Evolutionary conservation across 2,113 vertebrate genomes (phyloP).

Genomic region (Vulpes vulpes): DNA sequence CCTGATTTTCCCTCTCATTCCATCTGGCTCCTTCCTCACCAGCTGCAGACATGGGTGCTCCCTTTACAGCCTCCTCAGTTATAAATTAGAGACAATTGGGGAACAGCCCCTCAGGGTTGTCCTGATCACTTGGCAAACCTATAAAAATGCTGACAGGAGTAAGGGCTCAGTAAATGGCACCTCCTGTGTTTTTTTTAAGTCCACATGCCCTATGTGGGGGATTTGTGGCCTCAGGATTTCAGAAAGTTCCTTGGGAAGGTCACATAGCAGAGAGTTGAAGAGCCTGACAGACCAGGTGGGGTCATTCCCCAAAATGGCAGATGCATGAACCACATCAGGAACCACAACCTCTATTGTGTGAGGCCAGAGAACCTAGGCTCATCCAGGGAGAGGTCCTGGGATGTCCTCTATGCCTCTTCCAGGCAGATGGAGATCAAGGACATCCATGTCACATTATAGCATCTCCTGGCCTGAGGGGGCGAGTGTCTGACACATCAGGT

Average conservation of each 20-base stretch:
- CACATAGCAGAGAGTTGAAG: background rate
- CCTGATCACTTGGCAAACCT: background rate
- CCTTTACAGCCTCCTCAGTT: background rate
- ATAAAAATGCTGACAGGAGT: background rate
- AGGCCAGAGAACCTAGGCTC: background rate
- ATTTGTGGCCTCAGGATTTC: no score
- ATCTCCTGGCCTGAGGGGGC: background rate
- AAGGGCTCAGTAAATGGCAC: background rate
- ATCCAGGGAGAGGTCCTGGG: background rate
- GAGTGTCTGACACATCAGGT: background rate
- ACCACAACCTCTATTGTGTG: background rate
- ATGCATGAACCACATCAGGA: no score
- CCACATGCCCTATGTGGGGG: no score
- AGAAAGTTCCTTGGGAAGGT: background rate
- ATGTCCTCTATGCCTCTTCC: background rate
- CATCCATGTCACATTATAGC: background rate
- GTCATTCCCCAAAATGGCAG: fast-evolving
- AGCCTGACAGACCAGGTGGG: background rate
- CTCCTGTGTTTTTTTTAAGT: no score
- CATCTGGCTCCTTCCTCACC: background rate
- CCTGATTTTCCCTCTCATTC: fast-evolving
- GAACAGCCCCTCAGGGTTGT: no score
- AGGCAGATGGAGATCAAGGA: background rate
- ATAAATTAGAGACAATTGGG: background rate
- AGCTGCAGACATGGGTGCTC: background rate